phyloP scores from a whole-genome alignment of 2,797 vertebrate genomes.

The Thripadectes ignobilis region DNA sequence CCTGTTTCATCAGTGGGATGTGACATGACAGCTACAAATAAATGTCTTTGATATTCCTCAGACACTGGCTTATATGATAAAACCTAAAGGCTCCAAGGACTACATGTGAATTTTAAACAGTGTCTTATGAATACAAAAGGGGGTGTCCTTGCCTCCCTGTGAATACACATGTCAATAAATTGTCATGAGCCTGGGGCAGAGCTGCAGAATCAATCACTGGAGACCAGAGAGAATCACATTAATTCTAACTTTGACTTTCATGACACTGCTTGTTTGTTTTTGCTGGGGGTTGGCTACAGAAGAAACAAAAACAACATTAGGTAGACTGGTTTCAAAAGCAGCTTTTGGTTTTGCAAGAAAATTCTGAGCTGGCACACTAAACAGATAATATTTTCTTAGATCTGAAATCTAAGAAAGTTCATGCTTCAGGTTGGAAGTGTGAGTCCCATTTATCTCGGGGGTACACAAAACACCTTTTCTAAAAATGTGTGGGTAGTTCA shows the following conservation, averaged over 20 bases:
- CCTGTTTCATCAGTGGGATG: background rate
- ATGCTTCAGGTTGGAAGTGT: background rate
- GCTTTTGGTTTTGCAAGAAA: background rate
- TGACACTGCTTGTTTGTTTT: constrained; percentile 38
- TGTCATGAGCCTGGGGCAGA: background rate
- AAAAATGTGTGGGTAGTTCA: background rate
- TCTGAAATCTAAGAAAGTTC: background rate
- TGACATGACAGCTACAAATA: background rate
- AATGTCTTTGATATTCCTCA: background rate
- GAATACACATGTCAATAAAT: background rate
- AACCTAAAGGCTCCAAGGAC: background rate
- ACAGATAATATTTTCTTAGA: background rate
- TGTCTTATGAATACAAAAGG: background rate
- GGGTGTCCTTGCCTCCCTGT: background rate
- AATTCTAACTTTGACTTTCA: constrained; percentile 37
- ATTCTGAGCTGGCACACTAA: background rate
- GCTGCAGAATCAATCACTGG: background rate
- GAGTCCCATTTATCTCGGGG: background rate
- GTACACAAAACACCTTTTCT: background rate
- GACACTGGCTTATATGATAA: background rate
- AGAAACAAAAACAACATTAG: background rate
- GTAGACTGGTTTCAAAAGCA: constrained; percentile 2
- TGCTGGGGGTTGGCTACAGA: background rate
- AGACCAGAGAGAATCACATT: background rate
- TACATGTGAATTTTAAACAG: constrained; percentile 5